Evolutionary conservation across 1,140 invertebrate genomes (phyloP).

Genomic region (Polypedilum pembai): DNA sequence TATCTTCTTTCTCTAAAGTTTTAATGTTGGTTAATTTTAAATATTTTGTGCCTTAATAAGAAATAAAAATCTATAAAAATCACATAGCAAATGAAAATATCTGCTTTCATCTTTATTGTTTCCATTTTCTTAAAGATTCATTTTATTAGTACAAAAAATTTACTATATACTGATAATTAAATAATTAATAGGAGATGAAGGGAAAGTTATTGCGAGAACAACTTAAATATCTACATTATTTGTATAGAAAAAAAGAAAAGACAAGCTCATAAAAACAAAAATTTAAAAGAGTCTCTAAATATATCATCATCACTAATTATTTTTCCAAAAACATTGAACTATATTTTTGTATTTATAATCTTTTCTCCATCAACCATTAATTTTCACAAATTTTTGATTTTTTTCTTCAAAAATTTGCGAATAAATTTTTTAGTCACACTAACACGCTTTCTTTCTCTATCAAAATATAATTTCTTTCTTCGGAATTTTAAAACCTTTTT

Average conservation of each 20-base stretch:
- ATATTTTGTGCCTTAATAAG: no score
- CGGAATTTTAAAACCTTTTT: no score
- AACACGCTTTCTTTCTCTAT: neutral
- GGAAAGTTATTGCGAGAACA: neutral
- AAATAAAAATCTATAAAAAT: no score
- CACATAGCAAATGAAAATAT: neutral
- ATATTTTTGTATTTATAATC: constrained; percentile 15
- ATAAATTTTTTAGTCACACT: neutral
- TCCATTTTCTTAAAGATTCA: neutral
- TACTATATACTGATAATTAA: neutral
- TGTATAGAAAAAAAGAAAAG: neutral
- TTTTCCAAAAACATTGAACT: neutral
- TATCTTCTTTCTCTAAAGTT: no score
- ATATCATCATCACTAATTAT: neutral
- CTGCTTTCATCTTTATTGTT: neutral
- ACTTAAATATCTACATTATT: neutral
- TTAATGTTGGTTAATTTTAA: no score
- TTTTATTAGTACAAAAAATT: constrained; percentile 5
- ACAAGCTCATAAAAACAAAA: constrained; percentile 5
- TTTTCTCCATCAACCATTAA: constrained; percentile 11
- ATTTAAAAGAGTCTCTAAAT: neutral
- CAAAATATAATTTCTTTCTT: neutral
- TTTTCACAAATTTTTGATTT: neutral
- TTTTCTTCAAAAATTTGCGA: neutral
- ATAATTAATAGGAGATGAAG: constrained; percentile 1